Conservation (phyloP, 2,888 invertebrate genomes). For the Drosophila mettleri region DNA sequence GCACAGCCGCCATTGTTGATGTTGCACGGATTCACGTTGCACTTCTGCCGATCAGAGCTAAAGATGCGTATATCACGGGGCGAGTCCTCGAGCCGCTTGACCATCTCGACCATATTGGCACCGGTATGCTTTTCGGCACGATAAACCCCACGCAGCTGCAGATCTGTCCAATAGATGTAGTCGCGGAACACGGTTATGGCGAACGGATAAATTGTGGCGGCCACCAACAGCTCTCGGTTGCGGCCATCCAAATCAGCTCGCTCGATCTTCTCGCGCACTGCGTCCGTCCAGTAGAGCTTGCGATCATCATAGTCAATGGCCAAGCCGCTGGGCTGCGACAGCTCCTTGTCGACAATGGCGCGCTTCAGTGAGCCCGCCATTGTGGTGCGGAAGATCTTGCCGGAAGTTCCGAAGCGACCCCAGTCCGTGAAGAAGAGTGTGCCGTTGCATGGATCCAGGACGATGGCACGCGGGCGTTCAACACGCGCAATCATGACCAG, state of each 20-base stretch:
- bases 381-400: slow-evolving; percentile 97
- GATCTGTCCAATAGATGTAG: slow-evolving; percentile 98
- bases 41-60: slow-evolving; percentile 91
- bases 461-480: slow-evolving; percentile 96
- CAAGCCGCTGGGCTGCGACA: slow-evolving; percentile 97
- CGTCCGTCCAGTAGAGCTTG: slow-evolving; percentile 98
- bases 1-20: slow-evolving; percentile 98
- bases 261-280: slow-evolving; percentile 97
- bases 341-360: slow-evolving; percentile 94
- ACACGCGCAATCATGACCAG: slow-evolving; percentile 96
- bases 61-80: slow-evolving; percentile 97
- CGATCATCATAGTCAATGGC: slow-evolving; percentile 97
- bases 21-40: slow-evolving; percentile 92
- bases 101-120: slow-evolving; percentile 96
- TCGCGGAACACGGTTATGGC: slow-evolving; percentile 95
- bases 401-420: slow-evolving; percentile 96
- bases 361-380: slow-evolving; percentile 97
- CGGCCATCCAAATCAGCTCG: slow-evolving; percentile 94
- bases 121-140: slow-evolving; percentile 99
- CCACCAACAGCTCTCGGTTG: slow-evolving; percentile 92
- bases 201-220: slow-evolving; percentile 97
- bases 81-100: slow-evolving; percentile 95
- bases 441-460: slow-evolving; percentile 98
- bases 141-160: slow-evolving; percentile 96
- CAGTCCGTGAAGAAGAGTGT: slow-evolving; percentile 98